Evolutionary conservation across 1,140 invertebrate genomes (phyloP).

Genomic region (Pseudomyrmex cubaensis): DNA sequence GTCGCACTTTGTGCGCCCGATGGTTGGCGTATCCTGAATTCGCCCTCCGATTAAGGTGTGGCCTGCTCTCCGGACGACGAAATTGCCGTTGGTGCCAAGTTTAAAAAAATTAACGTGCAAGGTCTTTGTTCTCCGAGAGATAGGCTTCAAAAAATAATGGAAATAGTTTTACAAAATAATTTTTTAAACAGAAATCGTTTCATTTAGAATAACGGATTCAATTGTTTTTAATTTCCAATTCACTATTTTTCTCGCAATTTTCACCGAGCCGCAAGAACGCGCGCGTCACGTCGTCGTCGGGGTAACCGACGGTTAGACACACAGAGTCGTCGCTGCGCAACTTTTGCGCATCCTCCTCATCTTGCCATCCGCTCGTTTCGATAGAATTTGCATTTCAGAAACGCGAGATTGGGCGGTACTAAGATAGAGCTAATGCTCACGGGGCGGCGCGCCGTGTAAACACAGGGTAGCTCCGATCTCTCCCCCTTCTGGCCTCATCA

Average conservation of each 20-base stretch:
- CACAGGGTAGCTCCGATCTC: constrained; percentile 79
- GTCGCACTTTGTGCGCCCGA: constrained; percentile 56
- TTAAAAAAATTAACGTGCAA: constrained; percentile 23
- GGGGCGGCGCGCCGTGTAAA: constrained; percentile 78
- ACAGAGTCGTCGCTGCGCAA: constrained; percentile 66
- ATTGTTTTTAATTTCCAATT: background rate
- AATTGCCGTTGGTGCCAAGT: constrained; percentile 24
- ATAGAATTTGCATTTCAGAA: constrained; percentile 81
- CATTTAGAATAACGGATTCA: background rate
- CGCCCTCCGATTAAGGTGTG: constrained; percentile 62
- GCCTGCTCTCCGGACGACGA: constrained; percentile 46
- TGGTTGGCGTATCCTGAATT: constrained; percentile 68
- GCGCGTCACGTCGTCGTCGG: constrained; percentile 42
- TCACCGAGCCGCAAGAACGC: background rate
- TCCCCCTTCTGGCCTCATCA: constrained; percentile 74
- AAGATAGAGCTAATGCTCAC: constrained; percentile 79
- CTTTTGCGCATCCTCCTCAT: constrained; percentile 74
- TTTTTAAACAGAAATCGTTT: too few species aligned
- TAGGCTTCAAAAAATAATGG: background rate
- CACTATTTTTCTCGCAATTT: too few species aligned
- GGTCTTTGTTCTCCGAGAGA: background rate
- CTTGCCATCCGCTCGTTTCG: constrained; percentile 79
- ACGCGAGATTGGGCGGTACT: constrained; percentile 78
- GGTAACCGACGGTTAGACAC: constrained; percentile 73
- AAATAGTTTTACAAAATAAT: too few species aligned